Evolutionary conservation across 37 sponge, comb jelly and placozoan genomes (phyloP).

Genomic region (Ianthella basta): DNA sequence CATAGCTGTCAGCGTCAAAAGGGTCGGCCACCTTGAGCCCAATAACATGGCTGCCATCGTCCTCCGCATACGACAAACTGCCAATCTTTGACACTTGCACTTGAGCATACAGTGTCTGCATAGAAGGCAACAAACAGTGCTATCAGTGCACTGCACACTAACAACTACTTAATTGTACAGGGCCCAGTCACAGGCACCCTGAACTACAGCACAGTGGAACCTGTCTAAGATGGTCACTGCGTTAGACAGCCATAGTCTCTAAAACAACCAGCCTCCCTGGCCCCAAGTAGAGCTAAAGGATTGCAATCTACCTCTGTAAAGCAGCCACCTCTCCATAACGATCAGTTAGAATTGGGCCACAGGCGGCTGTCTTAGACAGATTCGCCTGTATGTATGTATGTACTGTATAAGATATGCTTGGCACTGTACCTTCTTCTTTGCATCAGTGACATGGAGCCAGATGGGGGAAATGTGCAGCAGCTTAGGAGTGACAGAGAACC

Average conservation of each 20-base stretch:
- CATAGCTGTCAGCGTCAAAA: neutral
- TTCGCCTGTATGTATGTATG: too few species aligned
- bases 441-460: constrained; percentile 81
- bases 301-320: neutral
- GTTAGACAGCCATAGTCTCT: too few species aligned
- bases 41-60: constrained; percentile 77
- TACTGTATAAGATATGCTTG: too few species aligned
- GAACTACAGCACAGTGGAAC: too few species aligned
- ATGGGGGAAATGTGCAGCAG: constrained; percentile 64
- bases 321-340: too few species aligned
- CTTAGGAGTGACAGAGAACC: constrained; percentile 66
- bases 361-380: too few species aligned
- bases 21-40: constrained; percentile 64
- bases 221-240: too few species aligned
- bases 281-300: neutral
- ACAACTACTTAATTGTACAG: too few species aligned
- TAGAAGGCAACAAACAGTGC: neutral
- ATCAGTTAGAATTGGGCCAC: too few species aligned
- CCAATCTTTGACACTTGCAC: constrained; percentile 53
- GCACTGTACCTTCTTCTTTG: constrained; percentile 70
- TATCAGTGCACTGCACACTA: too few species aligned
- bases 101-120: constrained; percentile 70
- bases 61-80: constrained; percentile 88
- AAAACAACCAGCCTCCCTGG: too few species aligned
- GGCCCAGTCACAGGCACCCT: too few species aligned